A percentile compares a stretch with the other conserved stretches of the same genome.
These are phyloP conservation scores for Scophthalmus maximus DNA, from an alignment of 2,113 vertebrate genomes.

Conservation along the genomic window DNA sequence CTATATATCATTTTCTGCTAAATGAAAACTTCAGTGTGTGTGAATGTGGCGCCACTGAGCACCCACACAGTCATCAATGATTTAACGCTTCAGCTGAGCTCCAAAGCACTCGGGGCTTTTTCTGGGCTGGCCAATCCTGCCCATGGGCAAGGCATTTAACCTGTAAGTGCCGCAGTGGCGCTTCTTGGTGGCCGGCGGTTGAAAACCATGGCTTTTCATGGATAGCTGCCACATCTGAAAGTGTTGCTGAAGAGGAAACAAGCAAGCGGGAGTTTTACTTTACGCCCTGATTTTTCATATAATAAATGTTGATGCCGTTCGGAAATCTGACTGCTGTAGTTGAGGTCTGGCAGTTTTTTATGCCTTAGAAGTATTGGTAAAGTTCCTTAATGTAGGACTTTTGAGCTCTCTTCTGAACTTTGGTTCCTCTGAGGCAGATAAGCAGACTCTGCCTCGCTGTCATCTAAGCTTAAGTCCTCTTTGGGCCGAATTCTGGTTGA, in stretches of 20 bases:
- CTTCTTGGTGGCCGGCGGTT: background rate
- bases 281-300: background rate
- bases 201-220: background rate
- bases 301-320: background rate
- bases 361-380: background rate
- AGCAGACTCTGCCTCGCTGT: slow-evolving; percentile 1
- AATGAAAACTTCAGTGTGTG: slow-evolving; percentile 73
- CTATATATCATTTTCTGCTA: slow-evolving; percentile 73
- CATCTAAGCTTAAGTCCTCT: background rate
- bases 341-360: background rate
- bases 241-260: slow-evolving; percentile 4
- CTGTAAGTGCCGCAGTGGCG: slow-evolving; percentile 7
- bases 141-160: slow-evolving; percentile 34
- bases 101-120: slow-evolving; percentile 54
- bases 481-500: background rate
- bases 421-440: slow-evolving; percentile 32
- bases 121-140: slow-evolving; percentile 31
- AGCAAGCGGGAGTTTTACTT: background rate
- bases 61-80: slow-evolving; percentile 65
- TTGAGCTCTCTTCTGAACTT: slow-evolving; percentile 2
- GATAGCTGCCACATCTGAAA: background rate
- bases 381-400: background rate
- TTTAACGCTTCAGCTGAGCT: slow-evolving; percentile 60
- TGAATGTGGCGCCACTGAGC: slow-evolving; percentile 44
- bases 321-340: background rate